A percentile compares a stretch with the other conserved stretches of the same genome.
phyloP scores from a whole-genome alignment of 2,797 vertebrate species.

The Peromyscus aztecus region DNA sequence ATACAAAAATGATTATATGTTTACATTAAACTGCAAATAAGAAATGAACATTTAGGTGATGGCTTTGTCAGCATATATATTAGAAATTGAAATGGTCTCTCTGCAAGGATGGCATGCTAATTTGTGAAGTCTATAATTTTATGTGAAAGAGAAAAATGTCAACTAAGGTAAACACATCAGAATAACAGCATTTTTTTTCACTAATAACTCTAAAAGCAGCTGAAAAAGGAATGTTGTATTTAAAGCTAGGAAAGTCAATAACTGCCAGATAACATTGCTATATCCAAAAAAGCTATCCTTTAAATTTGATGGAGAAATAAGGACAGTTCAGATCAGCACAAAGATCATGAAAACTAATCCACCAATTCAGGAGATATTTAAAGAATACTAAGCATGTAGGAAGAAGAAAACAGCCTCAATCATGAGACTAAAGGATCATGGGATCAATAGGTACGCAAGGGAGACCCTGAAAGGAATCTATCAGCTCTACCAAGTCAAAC shows the following conservation, averaged over 20 bases:
- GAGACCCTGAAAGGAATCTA: background rate
- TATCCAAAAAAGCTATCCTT: background rate
- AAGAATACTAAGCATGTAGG: background rate
- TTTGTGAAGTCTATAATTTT: background rate
- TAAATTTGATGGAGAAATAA: background rate
- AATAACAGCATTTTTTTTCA: background rate
- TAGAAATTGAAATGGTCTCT: background rate
- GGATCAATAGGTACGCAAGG: background rate
- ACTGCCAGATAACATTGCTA: background rate
- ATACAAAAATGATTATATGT: slow-evolving; percentile 6
- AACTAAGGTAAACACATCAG: background rate
- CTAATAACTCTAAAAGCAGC: background rate
- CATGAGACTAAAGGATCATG: background rate
- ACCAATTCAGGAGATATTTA: background rate
- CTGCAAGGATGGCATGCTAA: background rate
- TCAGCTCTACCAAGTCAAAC: background rate
- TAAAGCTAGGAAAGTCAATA: background rate
- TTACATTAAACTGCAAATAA: slow-evolving; percentile 17
- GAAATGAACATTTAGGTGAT: background rate
- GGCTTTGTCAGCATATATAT: background rate
- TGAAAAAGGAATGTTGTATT: background rate
- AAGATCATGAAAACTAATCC: background rate
- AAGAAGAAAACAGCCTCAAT: background rate
- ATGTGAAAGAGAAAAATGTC: background rate
- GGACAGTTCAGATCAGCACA: background rate